Evolutionary conservation across 2,113 vertebrate genomes (phyloP), one percentile per base, ranked within the genome.

Genomic region (Forbesichthys agassizii): DNA sequence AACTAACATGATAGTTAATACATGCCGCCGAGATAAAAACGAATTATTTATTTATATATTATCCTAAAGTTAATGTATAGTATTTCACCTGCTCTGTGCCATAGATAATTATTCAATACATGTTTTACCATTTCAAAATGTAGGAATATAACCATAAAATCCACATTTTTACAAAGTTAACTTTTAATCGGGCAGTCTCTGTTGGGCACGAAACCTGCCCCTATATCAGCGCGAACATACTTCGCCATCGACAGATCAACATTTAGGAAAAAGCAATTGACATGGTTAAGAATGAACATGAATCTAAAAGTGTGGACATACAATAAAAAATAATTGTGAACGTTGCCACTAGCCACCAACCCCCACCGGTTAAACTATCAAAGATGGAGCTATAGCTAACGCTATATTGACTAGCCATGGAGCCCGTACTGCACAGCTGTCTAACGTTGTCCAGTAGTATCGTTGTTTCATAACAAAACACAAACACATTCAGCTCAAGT

Each of bases 341-440:
- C 9, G 27, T 55, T 52, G 9, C 16, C 48, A 42, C 27, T 27
- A 27, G 27, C 27, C 27, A 68, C 71, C 64, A 75, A 69, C 75
- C 64, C 69, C 71, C 75, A 74, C 64, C 55, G 51, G 68, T n/a
- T 14, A 66, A 49, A 52, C 9, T 53, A 66, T 61, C 52, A 74
- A 47, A 56, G 47, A 73, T 52, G 10, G 51, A 52, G 27, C 27
- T 27, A 64, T 71, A 77, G 74, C 78, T 77, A 82, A 64, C n/a
- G 54, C 66, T 78, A 79, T 82, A 84, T 54, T 5, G 46, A 71
- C 71, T 79, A 84, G 55, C 66, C 18, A 49, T 4, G 46, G 52
- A 84, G 67, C 60, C 14, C 64, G 74, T 61, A 74, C 11, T 10
- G 49, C 2, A 55, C 52, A 68, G 51, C 20, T 14, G 13, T 66